Base-by-base conservation (phyloP, 2,113 vertebrate species). In the Eulacestoma nigropectus region DNA sequence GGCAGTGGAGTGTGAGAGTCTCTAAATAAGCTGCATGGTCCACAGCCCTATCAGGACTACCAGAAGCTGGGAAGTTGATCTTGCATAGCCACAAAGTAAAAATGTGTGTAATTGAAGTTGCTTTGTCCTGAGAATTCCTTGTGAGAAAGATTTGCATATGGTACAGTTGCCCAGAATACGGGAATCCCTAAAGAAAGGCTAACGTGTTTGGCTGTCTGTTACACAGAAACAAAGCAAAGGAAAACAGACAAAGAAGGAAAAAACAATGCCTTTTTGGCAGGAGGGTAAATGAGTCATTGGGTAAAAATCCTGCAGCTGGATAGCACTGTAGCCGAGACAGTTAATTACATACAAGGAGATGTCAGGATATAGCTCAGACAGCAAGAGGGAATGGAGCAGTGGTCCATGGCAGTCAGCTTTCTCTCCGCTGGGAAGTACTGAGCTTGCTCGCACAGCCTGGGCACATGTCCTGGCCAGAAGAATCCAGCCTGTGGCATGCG, bases 241-340 rank as follows among this genome's bases (percentile, higher is more conserved):
- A 63, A 92, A 96, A 21, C 69, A 93, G 94, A 84, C 20, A 82
- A 75, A 82, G 67, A 77, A 55, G 46, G 39, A 62, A 83, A 91
- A 95, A 94, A 59, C 17, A 93, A 74, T 84, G 33, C 23, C 10
- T 44, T 84, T 93, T 93, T 96, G 95, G 83, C 94, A 89, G 46
- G 6, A 19, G 6, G 4, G 3, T 67, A 35, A 70, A 72, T 59
- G 50, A 86, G 60, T 95, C 90, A 95, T 41, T 39, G 76, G 25
- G 33, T 75, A 96, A 96, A 89, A 93, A 93, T 95, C 29, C 76
- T 75, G 27, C 83, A 95, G 82, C 86, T 95, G 90, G 76, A 60
- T 59, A 88, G 35, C 39, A 8, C 52, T 94, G 76, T 74, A 88
- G 76, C 50, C 93, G 76, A 78, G 92, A 75, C 93, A 77, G 63